These are phyloP conservation scores for Caradrina kadenii DNA, from an alignment of 2,888 invertebrate species.

Conservation along the genomic window DNA sequence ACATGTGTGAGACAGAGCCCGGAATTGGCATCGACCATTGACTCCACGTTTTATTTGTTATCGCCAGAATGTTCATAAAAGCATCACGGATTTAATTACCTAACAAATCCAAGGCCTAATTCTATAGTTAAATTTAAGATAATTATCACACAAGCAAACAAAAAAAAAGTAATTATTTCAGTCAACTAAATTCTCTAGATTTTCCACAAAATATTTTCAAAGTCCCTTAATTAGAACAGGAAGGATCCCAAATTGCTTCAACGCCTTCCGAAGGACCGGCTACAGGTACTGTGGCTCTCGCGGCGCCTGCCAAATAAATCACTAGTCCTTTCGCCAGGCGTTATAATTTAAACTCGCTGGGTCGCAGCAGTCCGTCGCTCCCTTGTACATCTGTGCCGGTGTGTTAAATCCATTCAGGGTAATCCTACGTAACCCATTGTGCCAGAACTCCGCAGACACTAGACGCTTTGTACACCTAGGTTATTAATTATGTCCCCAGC, in stretches of 20 bases:
- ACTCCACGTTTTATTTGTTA: background rate
- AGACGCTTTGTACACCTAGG: constrained; percentile 67
- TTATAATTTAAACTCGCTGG: constrained; percentile 59
- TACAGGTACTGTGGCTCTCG: constrained; percentile 37
- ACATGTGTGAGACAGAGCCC: constrained; percentile 31
- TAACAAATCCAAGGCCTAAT: background rate
- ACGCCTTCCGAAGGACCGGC: constrained; percentile 40
- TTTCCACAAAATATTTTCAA: constrained; percentile 30
- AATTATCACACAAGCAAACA: background rate
- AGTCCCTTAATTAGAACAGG: constrained; percentile 56
- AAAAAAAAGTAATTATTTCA: constrained; percentile 7
- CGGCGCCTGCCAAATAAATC: constrained; percentile 61
- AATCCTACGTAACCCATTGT: constrained; percentile 66
- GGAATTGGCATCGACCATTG: constrained; percentile 28
- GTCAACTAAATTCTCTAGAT: constrained; percentile 20
- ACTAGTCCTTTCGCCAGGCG: constrained; percentile 54
- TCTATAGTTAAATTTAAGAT: background rate
- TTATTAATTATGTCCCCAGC: constrained; percentile 69
- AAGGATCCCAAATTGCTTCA: constrained; percentile 52
- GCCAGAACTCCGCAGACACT: constrained; percentile 58
- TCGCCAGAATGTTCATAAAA: background rate
- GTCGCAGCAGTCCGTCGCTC: constrained; percentile 54
- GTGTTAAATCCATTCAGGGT: constrained; percentile 60
- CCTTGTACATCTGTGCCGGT: constrained; percentile 54
- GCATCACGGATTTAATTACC: background rate